Conservation (phyloP, 2,797 vertebrate genomes). For the Brachymystax lenok region DNA sequence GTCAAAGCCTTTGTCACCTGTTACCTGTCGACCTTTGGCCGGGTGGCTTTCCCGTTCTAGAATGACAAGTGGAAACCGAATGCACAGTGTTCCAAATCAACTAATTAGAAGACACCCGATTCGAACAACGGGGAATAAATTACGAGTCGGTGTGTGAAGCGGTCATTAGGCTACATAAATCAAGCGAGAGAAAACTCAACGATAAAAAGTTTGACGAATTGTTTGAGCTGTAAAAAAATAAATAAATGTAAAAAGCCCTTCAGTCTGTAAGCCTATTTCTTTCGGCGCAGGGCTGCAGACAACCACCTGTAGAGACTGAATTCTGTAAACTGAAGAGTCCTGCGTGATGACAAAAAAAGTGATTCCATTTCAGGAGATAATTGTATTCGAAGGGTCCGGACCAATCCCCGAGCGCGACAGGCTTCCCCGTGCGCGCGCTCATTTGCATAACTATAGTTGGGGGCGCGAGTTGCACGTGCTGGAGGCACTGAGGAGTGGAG, state of each 20-base stretch:
- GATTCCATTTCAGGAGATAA: constrained; percentile 51
- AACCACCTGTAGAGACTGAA: constrained; percentile 60
- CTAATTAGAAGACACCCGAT: constrained; percentile 43
- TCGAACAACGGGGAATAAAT: background rate
- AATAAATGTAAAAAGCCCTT: constrained; percentile 16
- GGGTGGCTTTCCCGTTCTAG: constrained; percentile 29
- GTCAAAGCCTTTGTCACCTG: constrained; percentile 53
- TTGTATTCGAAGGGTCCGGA: constrained; percentile 38
- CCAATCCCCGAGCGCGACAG: constrained; percentile 65
- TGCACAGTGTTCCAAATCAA: constrained; percentile 49
- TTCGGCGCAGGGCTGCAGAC: constrained; percentile 11
- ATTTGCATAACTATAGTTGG: constrained; percentile 74
- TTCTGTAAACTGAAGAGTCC: constrained; percentile 51
- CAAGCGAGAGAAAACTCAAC: background rate
- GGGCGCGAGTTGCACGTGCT: constrained; percentile 25
- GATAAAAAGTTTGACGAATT: constrained; percentile 2
- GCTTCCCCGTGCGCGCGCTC: constrained; percentile 32
- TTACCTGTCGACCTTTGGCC: constrained; percentile 48
- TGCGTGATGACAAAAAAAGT: constrained; percentile 46
- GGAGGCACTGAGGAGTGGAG: constrained; percentile 8
- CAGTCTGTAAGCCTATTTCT: constrained; percentile 12
- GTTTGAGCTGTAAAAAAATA: background rate
- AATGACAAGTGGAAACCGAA: constrained; percentile 26
- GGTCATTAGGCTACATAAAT: constrained; percentile 25
- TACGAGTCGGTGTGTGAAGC: background rate